Conservation (phyloP, 2,888 invertebrate species). For the Venustoraphidia nigricollis region DNA sequence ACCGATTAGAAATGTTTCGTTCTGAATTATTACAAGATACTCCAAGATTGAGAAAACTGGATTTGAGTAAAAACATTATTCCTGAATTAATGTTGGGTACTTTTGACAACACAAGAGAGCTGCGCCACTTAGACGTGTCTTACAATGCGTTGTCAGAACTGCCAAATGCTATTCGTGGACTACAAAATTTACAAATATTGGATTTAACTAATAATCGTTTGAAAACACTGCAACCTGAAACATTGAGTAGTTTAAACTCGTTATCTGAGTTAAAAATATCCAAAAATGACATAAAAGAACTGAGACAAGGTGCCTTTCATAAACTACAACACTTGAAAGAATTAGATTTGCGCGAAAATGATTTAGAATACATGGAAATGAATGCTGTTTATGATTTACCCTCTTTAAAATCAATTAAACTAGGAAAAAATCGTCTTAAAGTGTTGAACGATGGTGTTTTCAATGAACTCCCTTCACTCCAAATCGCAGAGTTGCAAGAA, state of each 20-base stretch:
- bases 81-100: slow-evolving; percentile 48
- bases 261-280: slow-evolving; percentile 57
- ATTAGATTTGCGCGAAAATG: slow-evolving; percentile 68
- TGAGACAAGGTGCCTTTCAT: slow-evolving; percentile 56
- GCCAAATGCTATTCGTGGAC: slow-evolving; percentile 50
- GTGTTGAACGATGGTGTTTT: slow-evolving; percentile 64
- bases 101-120: slow-evolving; percentile 44
- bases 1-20: slow-evolving; percentile 54
- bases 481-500: slow-evolving; percentile 63
- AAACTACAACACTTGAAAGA: slow-evolving; percentile 53
- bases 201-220: slow-evolving; percentile 69
- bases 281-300: slow-evolving; percentile 54
- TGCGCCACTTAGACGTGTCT: slow-evolving; percentile 62
- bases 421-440: slow-evolving; percentile 57
- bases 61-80: slow-evolving; percentile 61
- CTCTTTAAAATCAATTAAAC: slow-evolving; percentile 35
- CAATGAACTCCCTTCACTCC: slow-evolving; percentile 56
- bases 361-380: slow-evolving; percentile 56
- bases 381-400: slow-evolving; percentile 56
- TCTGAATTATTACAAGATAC: slow-evolving; percentile 53
- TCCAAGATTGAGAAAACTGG: slow-evolving; percentile 43
- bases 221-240: slow-evolving; percentile 48
- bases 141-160: slow-evolving; percentile 60
- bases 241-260: slow-evolving; percentile 50
- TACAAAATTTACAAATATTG: slow-evolving; percentile 51